These are phyloP conservation scores for Eupsilia transversa DNA, from an alignment of 2,888 invertebrate genomes.

Conservation along the genomic window DNA sequence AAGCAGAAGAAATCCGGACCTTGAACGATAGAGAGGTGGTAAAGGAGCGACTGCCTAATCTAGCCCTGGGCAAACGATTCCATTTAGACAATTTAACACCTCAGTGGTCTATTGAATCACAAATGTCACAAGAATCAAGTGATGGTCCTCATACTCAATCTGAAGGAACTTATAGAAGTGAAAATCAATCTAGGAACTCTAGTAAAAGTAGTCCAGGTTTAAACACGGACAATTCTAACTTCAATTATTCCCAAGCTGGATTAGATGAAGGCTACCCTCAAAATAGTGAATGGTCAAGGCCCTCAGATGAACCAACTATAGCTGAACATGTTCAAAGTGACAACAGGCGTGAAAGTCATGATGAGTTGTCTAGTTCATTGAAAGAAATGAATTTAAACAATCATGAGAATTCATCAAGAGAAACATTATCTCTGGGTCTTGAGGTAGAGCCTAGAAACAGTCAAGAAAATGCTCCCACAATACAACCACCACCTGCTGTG, in stretches of 20 bases:
- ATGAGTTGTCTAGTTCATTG: conserved; percentile 80
- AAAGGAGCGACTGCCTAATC: conserved; percentile 85
- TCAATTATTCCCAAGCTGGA: conserved; percentile 81
- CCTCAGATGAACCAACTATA: conserved; percentile 74
- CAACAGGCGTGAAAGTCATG: conserved; percentile 76
- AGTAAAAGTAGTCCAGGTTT: conserved; percentile 86
- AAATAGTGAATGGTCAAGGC: conserved; percentile 80
- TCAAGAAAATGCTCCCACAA: conserved; percentile 58
- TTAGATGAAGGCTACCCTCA: conserved; percentile 77
- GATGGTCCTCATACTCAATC: conserved; percentile 91
- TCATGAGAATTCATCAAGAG: conserved; percentile 74
- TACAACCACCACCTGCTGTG: conserved; percentile 66
- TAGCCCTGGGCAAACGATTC: conserved; percentile 85
- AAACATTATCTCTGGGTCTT: conserved; percentile 58
- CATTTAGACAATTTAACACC: conserved; percentile 88
- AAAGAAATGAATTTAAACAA: conserved; percentile 83
- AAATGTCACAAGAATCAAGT: conserved; percentile 92
- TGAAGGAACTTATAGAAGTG: conserved; percentile 91
- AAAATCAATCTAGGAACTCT: conserved; percentile 90
- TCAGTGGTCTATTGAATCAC: conserved; percentile 92
- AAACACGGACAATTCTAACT: conserved; percentile 83
- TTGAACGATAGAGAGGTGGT: conserved; percentile 84
- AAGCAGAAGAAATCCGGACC: conserved; percentile 79
- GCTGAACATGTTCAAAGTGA: conserved; percentile 71
- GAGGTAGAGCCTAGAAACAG: conserved; percentile 59